phyloP scores from a whole-genome alignment of 2,113 vertebrate genomes.

The Cottus gobio region DNA sequence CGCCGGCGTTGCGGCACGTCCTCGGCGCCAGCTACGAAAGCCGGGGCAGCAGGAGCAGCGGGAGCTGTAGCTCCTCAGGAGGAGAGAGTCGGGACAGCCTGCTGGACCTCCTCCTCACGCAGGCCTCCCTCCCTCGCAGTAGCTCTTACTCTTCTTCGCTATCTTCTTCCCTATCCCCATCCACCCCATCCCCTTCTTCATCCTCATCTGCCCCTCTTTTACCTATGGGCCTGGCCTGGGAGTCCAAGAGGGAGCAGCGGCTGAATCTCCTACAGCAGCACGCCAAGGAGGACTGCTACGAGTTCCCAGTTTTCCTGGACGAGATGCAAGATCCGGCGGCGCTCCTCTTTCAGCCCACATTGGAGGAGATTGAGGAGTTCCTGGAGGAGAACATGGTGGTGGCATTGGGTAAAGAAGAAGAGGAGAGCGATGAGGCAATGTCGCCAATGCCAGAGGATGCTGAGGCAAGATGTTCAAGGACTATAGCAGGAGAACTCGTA shows the following conservation, averaged over 20 bases:
- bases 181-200: slow-evolving; percentile 43
- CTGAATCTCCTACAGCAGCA: slow-evolving; percentile 63
- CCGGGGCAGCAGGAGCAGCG: slow-evolving; percentile 70
- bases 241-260: slow-evolving; percentile 84
- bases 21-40: slow-evolving; percentile 68
- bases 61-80: slow-evolving; percentile 86
- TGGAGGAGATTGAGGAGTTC: slow-evolving; percentile 99
- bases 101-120: slow-evolving; percentile 93
- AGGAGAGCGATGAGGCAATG: slow-evolving; percentile 66
- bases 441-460: slow-evolving; percentile 53
- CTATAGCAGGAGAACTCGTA: slow-evolving; percentile 76
- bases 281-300: slow-evolving; percentile 89
- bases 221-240: slow-evolving; percentile 86
- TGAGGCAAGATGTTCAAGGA: slow-evolving; percentile 80
- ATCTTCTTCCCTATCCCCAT: slow-evolving; percentile 28
- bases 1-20: slow-evolving; percentile 32
- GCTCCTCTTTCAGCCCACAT: slow-evolving; percentile 94
- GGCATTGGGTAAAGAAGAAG: slow-evolving; percentile 83
- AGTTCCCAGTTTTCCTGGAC: slow-evolving; percentile 88
- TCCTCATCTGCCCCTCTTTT: slow-evolving; percentile 66
- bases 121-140: slow-evolving; percentile 84
- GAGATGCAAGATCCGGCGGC: slow-evolving; percentile 88
- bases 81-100: slow-evolving; percentile 91
- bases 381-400: slow-evolving; percentile 96
- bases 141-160: slow-evolving; percentile 46